Percentiles rank a stretch among this genome's conserved stretches.
Evolutionary conservation across 2,888 invertebrate species (phyloP).

Genomic region (Chymomyza procnemis): DNA sequence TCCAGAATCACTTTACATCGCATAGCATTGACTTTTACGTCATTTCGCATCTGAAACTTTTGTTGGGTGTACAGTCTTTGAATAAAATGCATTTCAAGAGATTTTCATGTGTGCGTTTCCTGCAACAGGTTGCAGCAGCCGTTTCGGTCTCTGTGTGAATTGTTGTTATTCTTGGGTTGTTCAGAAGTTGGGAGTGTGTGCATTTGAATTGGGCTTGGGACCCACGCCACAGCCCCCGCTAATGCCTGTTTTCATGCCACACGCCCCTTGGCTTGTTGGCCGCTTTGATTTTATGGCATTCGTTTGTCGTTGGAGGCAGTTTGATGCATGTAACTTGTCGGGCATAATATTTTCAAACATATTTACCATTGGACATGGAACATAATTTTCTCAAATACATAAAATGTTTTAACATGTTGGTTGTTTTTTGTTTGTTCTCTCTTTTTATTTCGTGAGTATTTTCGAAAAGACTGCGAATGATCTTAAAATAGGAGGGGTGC

Average conservation of each 20-base stretch:
- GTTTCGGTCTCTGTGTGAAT: conserved; percentile 19
- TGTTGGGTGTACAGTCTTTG: conserved; percentile 30
- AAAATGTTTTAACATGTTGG: conserved; percentile 38
- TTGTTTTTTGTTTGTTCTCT: not conserved
- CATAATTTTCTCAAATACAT: conserved; percentile 57
- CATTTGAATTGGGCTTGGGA: conserved; percentile 37
- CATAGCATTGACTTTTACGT: not conserved
- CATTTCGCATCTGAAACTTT: conserved; percentile 14
- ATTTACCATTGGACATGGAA: conserved; percentile 65
- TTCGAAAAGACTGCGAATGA: conserved; percentile 26
- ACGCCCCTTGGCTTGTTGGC: conserved; percentile 9
- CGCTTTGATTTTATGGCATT: conserved; percentile 65
- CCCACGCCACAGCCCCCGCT: conserved; percentile 15
- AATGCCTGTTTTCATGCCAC: not conserved
- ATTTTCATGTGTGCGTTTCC: conserved; percentile 28
- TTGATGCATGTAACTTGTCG: conserved; percentile 69
- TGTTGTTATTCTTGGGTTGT: conserved; percentile 23
- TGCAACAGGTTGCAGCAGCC: conserved; percentile 60
- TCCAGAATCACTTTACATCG: not conserved
- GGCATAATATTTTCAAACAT: conserved; percentile 64
- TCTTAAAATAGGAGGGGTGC: conserved; percentile 43
- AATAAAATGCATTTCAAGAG: conserved; percentile 59
- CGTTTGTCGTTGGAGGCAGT: conserved; percentile 60
- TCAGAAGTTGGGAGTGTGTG: conserved; percentile 28
- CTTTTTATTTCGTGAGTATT: conserved; percentile 4